Conservation (phyloP, 2,797 vertebrate genomes). For the Uromys caudimaculatus region DNA sequence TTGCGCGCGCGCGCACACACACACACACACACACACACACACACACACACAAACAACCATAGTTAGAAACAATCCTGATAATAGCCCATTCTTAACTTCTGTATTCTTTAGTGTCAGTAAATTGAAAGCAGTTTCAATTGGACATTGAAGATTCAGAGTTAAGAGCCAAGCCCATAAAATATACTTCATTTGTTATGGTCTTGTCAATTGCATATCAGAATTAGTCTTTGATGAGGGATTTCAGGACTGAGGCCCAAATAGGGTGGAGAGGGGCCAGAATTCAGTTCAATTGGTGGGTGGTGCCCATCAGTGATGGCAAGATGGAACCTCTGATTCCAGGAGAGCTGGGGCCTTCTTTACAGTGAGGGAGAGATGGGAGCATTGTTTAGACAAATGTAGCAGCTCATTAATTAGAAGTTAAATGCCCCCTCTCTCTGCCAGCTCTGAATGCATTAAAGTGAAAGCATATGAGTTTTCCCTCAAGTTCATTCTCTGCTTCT, state of each 20-base stretch:
- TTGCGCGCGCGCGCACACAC: neutral
- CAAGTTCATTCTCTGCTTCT: constrained; percentile 72
- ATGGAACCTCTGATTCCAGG: neutral
- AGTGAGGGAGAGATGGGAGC: constrained; percentile 36
- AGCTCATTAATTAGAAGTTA: constrained; percentile 85
- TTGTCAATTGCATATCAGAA: constrained; percentile 72
- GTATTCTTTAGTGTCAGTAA: neutral
- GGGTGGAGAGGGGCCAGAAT: neutral
- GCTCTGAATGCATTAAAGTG: constrained; percentile 77
- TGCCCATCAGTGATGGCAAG: neutral
- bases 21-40: neutral
- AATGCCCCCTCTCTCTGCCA: constrained; percentile 79
- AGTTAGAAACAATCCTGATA: neutral
- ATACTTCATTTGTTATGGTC: constrained; percentile 45
- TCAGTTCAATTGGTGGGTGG: constrained; percentile 55
- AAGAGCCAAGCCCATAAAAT: constrained; percentile 74
- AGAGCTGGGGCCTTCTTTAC: constrained; percentile 73
- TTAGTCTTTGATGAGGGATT: constrained; percentile 9
- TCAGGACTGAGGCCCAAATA: neutral
- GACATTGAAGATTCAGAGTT: constrained; percentile 67
- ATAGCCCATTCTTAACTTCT: neutral
- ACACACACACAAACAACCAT: neutral
- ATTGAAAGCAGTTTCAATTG: constrained; percentile 74
- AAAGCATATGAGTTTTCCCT: constrained; percentile 60
- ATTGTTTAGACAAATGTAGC: constrained; percentile 82